Percentiles rank a stretch among this genome's conserved stretches.
phyloP scores from a whole-genome alignment of 2,888 invertebrate genomes.

The Macrophya annulata region DNA sequence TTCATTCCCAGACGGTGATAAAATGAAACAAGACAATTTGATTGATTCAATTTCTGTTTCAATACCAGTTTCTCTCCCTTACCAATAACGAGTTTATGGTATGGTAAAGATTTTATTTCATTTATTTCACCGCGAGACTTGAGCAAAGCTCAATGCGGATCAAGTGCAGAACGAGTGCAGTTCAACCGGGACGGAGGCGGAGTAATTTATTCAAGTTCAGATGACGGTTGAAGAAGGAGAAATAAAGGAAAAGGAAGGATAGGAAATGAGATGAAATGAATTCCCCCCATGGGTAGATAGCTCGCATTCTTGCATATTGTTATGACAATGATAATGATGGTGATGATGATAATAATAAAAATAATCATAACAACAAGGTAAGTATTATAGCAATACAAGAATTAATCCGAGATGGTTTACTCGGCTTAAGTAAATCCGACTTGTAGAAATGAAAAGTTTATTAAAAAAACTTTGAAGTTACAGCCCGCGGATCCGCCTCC shows the following conservation, averaged over 20 bases:
- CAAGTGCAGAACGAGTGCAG: conserved; percentile 30
- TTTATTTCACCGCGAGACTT: not conserved
- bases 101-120: conserved; percentile 32
- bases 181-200: not conserved
- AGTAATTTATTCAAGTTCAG: conserved; percentile 31
- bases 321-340: not conserved
- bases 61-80: conserved; percentile 13
- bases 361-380: not conserved
- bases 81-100: not conserved
- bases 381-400: not conserved
- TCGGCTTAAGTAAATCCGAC: not conserved
- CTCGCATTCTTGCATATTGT: not conserved
- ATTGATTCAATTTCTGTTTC: conserved; percentile 33
- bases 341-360: too few species aligned
- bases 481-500: conserved; percentile 26
- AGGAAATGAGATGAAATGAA: not conserved
- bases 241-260: not conserved
- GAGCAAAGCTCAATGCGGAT: conserved; percentile 35
- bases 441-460: not conserved
- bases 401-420: conserved; percentile 18
- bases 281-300: not conserved
- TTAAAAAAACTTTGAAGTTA: conserved; percentile 47
- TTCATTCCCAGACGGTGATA: not conserved
- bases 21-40: conserved; percentile 9
- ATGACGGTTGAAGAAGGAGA: not conserved